These are phyloP conservation scores for Sebastes steindachneri DNA, from an alignment of 2,797 vertebrate genomes.

Conservation along the genomic window DNA sequence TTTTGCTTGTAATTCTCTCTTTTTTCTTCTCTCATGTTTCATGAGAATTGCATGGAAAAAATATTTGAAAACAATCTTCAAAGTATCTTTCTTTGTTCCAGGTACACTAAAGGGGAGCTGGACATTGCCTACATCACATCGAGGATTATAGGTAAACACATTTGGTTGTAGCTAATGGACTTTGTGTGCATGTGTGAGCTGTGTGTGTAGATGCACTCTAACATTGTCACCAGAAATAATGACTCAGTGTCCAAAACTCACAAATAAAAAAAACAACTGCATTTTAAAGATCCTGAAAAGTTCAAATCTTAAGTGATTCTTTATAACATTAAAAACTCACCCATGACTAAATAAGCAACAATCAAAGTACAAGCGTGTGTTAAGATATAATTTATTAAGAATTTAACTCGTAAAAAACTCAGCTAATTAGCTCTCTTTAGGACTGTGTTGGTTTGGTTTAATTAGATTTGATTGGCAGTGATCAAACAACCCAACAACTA, in stretches of 20 bases:
- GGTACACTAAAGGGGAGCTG: conserved; percentile 98
- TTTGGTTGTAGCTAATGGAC: background rate
- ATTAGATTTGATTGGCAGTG: background rate
- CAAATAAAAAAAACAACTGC: no score
- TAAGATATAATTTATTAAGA: background rate
- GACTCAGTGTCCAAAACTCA: background rate
- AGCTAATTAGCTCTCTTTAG: background rate
- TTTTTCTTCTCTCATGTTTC: background rate
- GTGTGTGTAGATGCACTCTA: background rate
- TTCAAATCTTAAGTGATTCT: background rate
- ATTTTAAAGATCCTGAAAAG: background rate
- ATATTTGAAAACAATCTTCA: background rate
- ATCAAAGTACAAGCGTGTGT: background rate
- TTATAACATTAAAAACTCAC: background rate
- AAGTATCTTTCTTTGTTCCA: conserved; percentile 66
- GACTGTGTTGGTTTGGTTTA: background rate
- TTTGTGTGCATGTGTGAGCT: background rate
- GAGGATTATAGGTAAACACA: conserved; percentile 93
- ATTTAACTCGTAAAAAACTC: background rate
- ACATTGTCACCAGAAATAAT: background rate
- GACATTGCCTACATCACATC: conserved; percentile 98
- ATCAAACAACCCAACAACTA: background rate
- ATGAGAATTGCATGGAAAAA: background rate
- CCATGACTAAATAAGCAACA: background rate
- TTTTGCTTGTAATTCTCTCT: background rate